Evolutionary conservation across 2,113 vertebrate genomes (phyloP).

Genomic region (Eurystomus gularis): DNA sequence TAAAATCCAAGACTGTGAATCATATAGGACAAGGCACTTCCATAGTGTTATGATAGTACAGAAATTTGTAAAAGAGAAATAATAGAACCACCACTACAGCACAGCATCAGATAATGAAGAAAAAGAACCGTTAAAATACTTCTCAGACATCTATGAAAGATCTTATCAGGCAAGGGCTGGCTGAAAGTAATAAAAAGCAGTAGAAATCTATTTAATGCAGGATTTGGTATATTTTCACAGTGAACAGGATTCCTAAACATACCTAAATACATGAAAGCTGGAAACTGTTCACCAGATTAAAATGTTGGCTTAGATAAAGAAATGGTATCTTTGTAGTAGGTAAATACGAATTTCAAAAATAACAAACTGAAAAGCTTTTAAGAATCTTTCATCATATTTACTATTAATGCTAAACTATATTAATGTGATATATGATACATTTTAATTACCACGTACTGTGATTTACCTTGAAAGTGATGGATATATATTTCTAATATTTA

Average conservation of each 20-base stretch:
- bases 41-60: accelerated
- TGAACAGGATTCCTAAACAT: neutral
- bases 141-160: neutral
- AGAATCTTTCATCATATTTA: neutral
- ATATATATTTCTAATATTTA: neutral
- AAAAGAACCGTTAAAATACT: neutral
- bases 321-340: neutral
- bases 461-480: neutral
- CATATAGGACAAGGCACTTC: accelerated
- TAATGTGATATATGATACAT: neutral
- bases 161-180: neutral
- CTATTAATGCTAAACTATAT: neutral
- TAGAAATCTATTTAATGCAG: neutral
- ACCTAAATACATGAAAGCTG: neutral
- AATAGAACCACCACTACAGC: neutral
- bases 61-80: neutral
- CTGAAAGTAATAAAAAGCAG: neutral
- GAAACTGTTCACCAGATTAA: neutral
- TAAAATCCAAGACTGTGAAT: neutral
- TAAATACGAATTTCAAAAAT: neutral
- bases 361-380: neutral
- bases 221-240: neutral
- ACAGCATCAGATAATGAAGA: neutral
- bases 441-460: neutral
- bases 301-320: neutral